Percentiles rank a stretch among this genome's conserved stretches.
Conservation (phyloP, 2,113 vertebrate species). For the Odobenus rosmarus region DNA sequence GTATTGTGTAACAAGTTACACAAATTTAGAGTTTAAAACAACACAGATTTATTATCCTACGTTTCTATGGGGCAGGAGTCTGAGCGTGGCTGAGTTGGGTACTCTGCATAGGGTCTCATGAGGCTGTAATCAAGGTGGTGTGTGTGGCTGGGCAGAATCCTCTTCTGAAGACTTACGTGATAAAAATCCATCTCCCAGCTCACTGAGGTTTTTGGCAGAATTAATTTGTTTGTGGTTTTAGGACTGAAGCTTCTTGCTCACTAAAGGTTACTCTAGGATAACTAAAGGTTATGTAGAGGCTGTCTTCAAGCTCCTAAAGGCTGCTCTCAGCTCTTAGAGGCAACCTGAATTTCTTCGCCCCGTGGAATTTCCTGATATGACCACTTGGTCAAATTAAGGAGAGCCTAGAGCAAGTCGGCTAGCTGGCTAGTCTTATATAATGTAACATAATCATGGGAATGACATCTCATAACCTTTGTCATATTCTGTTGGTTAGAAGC, state of each 20-base stretch:
- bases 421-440: background rate
- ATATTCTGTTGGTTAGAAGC: background rate
- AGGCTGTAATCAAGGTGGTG: background rate
- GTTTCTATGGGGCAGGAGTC: background rate
- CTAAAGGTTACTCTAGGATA: background rate
- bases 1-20: background rate
- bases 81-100: background rate
- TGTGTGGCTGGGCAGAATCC: background rate
- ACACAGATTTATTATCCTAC: background rate
- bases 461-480: background rate
- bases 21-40: constrained; percentile 8
- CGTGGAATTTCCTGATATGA: background rate
- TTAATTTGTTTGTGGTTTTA: constrained; percentile 40
- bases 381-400: background rate
- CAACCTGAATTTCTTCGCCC: background rate
- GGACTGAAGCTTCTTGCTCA: background rate
- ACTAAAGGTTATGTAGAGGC: background rate
- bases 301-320: background rate
- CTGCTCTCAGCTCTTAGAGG: background rate
- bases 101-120: background rate
- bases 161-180: background rate
- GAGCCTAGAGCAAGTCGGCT: background rate
- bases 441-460: background rate
- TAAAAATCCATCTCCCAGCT: background rate
- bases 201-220: background rate